Evolutionary conservation across 2,888 invertebrate genomes (phyloP), one percentile per base, ranked within the genome.

Genomic region (Platycnemis pennipes): DNA sequence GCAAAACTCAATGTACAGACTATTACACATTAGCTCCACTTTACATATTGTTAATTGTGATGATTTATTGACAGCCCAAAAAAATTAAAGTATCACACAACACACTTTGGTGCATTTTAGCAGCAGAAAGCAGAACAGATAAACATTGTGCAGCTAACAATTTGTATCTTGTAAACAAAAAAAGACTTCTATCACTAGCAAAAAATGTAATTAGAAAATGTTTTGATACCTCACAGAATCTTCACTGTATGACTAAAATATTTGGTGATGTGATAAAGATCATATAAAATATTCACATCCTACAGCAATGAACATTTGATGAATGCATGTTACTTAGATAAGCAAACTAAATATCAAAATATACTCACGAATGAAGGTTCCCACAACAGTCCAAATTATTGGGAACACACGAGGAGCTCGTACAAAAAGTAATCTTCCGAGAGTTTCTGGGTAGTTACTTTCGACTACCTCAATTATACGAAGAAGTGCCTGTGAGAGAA

Each of bases 391-490:
- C 99, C 99, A 99, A 69, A 99, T 97, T 94, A 99, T 99, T 7
- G 99, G 99, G 96, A 99, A 99, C 94, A 99, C 99, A 95, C 99
- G 97, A 0, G 99, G 99, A 22, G 99, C 99, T 88, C 99, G 97
- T 88, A 99, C 98, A 94, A 99, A 98, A 94, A 99, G 97, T 95
- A 99, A 98, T 69, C 98, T 97, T 1, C 99, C 99, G 98, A 99
- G 98, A 19, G 99, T 99, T 97, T 99, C 99, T 0, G 99, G 99
- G 97, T 99, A 99, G 96, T 99, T 99, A 88, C 98, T 98, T 96
- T 99, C 99, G 46, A 99, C 99, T 94, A 99, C 98, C 96, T 98
- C 98, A 95, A 98, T 98, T 95, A 98, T 97, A 95, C 97, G 96
- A 53, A 97, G 96, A 88, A 97, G 96, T 77, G 97, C 97, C 95